phyloP scores from a whole-genome alignment of 2,888 invertebrate genomes.

The Stenotaenia linearis region DNA sequence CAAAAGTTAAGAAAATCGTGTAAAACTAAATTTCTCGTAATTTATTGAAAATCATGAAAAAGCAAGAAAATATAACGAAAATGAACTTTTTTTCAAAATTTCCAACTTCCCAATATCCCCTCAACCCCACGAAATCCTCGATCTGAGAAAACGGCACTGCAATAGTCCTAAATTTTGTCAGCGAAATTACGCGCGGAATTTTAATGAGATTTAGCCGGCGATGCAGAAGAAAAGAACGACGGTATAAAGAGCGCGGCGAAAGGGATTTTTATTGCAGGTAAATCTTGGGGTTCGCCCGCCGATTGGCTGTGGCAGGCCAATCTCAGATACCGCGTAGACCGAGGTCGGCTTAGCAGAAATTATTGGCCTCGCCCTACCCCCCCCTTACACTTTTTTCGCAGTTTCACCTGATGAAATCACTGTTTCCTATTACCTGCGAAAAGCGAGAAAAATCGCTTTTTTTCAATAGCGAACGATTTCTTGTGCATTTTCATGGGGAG shows the following conservation, averaged over 20 bases:
- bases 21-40: too few relatives aligned
- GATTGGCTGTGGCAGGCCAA: slow-evolving; percentile 34
- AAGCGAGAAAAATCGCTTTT: neutral
- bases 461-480: neutral
- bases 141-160: neutral
- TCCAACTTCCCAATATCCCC: too few relatives aligned
- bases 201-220: slow-evolving; percentile 27
- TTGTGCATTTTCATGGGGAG: neutral
- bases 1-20: too few relatives aligned
- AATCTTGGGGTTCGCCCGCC: slow-evolving; percentile 32
- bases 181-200: slow-evolving; percentile 30
- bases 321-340: slow-evolving; percentile 28
- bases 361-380: neutral
- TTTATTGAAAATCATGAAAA: too few relatives aligned
- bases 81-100: too few relatives aligned
- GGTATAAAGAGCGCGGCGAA: neutral
- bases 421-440: neutral
- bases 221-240: slow-evolving; percentile 27
- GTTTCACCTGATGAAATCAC: neutral
- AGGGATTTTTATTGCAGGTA: slow-evolving; percentile 34
- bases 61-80: too few relatives aligned
- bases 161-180: slow-evolving; percentile 31
- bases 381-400: neutral
- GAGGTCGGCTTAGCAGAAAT: slow-evolving; percentile 28
- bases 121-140: neutral